Evolutionary conservation across 2,797 vertebrate genomes (phyloP), one percentile per base, ranked within the genome.

Genomic region (Cynodonichthys magdalenae): DNA sequence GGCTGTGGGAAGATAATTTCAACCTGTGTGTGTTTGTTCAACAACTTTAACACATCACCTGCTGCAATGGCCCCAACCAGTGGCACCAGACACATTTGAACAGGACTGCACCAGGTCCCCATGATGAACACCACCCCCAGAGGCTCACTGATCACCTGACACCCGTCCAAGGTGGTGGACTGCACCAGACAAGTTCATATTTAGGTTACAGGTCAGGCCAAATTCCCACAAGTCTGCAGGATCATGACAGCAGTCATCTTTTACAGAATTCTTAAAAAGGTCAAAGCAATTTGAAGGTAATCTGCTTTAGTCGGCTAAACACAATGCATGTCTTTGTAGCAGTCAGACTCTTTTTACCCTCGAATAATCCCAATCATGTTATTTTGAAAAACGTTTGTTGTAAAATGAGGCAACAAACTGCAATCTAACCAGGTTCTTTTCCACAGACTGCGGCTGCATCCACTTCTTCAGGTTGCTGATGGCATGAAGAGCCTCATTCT

Each of bases 51-150:
- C 10, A 41, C 42, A 55, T 41, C 62, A 92, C 93, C 94, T 90
- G 93, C 93, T 76, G 93, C 91, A 5, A 94, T 90, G 46, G 92
- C 93, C 14, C 93, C 93, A 1, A 94, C 81, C 63, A 94, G 79
- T 0, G 93, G 93, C 45, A 90, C 90, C 64, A 94, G 86, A 54
- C 89, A 87, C 64, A 89, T 89, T 58, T 94, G 91, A 29, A 94
- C 77, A 5, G 93, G 93, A 73, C 82, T 92, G 47, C 84, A 91
- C 92, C 92, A 94, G 74, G 86, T 76, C 51, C 89, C 92, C 9
- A 92, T 72, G 53, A 94, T 91, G 5, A 94, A 66, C 45, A 93
- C 91, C 63, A 94, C 87, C 28, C 94, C 93, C 18, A 94, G 78
- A 0, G 93, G 92, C 82, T 94, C 92, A 66, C 70, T 92, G 59